These are phyloP conservation scores for Oryzias celebensis DNA, from an alignment of 2,113 vertebrate species.

Conservation along the genomic window DNA sequence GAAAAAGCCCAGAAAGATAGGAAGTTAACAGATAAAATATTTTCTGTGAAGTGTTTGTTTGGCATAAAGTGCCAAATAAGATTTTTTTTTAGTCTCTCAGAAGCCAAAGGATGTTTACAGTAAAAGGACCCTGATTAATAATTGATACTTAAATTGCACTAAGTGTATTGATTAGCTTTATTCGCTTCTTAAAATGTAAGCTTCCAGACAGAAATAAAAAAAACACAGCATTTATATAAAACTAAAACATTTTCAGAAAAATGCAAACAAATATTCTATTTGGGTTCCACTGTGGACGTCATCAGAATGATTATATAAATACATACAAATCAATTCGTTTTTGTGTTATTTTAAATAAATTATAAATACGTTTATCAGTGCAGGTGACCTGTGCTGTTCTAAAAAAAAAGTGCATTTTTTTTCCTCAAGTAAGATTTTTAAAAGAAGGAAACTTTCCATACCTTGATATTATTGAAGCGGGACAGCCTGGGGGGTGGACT, in stretches of 20 bases:
- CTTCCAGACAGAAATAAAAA: not conserved
- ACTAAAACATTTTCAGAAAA: too few relatives aligned
- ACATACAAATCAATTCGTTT: too few relatives aligned
- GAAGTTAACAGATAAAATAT: not conserved
- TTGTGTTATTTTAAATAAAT: too few relatives aligned
- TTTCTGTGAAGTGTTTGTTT: not conserved
- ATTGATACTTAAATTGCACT: slow-evolving; percentile 82
- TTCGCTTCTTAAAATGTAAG: slow-evolving; percentile 2
- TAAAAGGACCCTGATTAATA: slow-evolving; percentile 74
- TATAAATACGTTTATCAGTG: too few relatives aligned
- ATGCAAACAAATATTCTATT: too few relatives aligned
- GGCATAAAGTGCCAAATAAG: not conserved
- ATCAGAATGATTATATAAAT: too few relatives aligned
- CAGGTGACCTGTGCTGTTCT: too few relatives aligned
- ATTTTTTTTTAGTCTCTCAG: not conserved
- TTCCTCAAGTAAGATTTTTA: not conserved
- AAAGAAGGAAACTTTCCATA: slow-evolving; percentile 26
- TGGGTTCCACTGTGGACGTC: too few relatives aligned
- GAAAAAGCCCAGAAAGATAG: too few relatives aligned
- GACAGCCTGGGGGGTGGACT: slow-evolving; percentile 41
- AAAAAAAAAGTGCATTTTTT: not conserved
- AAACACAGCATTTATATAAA: too few relatives aligned
- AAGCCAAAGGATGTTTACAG: slow-evolving; percentile 1
- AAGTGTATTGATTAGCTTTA: slow-evolving; percentile 72
- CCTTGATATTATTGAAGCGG: slow-evolving; percentile 46